Evolutionary conservation across 1,140 invertebrate species (phyloP).

Genomic region (Laupala kohalensis): DNA sequence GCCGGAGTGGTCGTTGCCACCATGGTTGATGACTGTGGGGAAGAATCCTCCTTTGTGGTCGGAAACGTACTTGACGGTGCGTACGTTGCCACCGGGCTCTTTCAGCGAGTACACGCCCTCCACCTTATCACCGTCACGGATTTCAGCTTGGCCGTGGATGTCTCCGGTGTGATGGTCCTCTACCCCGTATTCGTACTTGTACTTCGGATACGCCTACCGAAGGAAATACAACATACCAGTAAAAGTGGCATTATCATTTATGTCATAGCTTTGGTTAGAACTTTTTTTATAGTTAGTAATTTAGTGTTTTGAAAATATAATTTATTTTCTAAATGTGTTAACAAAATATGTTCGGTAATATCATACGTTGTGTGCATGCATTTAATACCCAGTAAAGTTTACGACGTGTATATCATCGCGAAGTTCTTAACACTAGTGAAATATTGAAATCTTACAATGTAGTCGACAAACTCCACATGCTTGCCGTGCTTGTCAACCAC

Average conservation of each 20-base stretch:
- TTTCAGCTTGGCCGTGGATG: conserved; percentile 19
- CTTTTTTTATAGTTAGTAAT: too few species aligned
- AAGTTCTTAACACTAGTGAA: too few species aligned
- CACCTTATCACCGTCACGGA: conserved; percentile 17
- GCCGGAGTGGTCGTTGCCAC: conserved; percentile 21
- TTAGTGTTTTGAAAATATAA: too few species aligned
- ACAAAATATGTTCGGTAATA: too few species aligned
- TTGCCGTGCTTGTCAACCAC: neutral
- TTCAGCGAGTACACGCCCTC: conserved; percentile 19
- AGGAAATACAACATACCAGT: too few species aligned
- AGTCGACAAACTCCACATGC: neutral
- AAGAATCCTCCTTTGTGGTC: conserved; percentile 19
- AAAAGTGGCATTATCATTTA: too few species aligned
- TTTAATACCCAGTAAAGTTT: too few species aligned
- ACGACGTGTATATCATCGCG: too few species aligned
- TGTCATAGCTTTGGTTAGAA: too few species aligned
- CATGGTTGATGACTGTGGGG: conserved; percentile 11
- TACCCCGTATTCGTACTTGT: conserved; percentile 18
- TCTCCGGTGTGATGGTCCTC: conserved; percentile 17
- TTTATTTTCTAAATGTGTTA: too few species aligned
- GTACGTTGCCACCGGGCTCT: conserved; percentile 18
- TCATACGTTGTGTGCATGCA: too few species aligned
- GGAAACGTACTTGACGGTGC: conserved; percentile 16
- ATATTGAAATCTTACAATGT: neutral
- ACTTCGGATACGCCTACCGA: neutral